Conservation (phyloP, 2,797 vertebrate species). For the Poeciliopsis infans region DNA sequence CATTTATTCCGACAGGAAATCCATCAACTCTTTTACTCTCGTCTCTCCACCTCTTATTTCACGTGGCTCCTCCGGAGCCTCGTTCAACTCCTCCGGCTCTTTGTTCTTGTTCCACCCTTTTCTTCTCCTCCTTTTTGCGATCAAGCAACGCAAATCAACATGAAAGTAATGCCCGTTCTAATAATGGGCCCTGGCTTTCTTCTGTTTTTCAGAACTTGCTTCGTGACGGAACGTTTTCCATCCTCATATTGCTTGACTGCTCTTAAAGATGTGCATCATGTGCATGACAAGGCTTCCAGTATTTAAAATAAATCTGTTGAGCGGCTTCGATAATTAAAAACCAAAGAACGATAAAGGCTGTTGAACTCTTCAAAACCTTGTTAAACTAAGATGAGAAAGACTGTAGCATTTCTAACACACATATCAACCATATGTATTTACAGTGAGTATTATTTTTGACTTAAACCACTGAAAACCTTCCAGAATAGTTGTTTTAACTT, state of each 20-base stretch:
- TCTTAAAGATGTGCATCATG: not conserved
- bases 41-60: constrained; percentile 68
- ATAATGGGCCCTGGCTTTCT: not conserved
- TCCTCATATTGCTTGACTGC: not conserved
- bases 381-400: not conserved
- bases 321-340: not conserved
- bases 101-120: constrained; percentile 27
- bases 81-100: constrained; percentile 22
- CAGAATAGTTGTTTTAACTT: not conserved
- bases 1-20: constrained; percentile 81
- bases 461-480: not conserved
- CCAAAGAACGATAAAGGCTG: not conserved
- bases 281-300: no score
- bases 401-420: not conserved
- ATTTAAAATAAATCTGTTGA: not conserved
- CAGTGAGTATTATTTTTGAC: not conserved
- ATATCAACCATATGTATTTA: not conserved
- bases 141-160: constrained; percentile 34
- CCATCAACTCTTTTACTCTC: constrained; percentile 75
- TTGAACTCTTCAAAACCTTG: not conserved
- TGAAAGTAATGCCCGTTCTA: constrained; percentile 6
- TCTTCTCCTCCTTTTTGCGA: constrained; percentile 39
- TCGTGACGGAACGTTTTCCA: not conserved
- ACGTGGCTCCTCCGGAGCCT: constrained; percentile 43
- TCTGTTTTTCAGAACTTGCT: not conserved